phyloP scores from a whole-genome alignment of 2,888 invertebrate genomes.

The Hemistola chrysoprasaria region DNA sequence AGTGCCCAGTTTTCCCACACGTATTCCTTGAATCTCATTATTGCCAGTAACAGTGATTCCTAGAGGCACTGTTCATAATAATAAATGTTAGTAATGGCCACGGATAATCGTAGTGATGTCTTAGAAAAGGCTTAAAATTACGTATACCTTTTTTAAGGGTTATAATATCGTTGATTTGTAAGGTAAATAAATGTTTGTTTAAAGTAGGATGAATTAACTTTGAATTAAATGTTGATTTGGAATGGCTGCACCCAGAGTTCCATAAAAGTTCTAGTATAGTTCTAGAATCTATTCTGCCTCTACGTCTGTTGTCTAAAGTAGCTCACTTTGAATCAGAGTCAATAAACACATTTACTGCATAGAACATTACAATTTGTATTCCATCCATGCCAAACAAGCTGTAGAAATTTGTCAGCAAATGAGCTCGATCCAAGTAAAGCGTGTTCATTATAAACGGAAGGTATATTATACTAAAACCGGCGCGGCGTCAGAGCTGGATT shows the following conservation, averaged over 20 bases:
- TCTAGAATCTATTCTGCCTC: no score
- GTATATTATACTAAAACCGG: slow-evolving; percentile 6
- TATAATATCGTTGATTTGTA: no score
- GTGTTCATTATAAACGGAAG: slow-evolving; percentile 22
- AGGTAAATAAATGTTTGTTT: no score
- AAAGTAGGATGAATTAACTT: no score
- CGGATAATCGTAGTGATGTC: slow-evolving; percentile 19
- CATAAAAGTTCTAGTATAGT: no score
- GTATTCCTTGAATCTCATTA: slow-evolving; percentile 45
- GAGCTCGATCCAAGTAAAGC: slow-evolving; percentile 10
- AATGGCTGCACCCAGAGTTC: no score
- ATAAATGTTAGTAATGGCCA: slow-evolving; percentile 21
- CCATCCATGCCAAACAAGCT: not conserved
- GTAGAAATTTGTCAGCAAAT: slow-evolving; percentile 2
- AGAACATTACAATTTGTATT: no score
- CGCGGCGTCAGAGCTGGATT: slow-evolving; percentile 28
- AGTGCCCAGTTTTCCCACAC: slow-evolving; percentile 55
- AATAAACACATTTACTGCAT: no score
- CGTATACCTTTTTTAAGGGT: slow-evolving; percentile 1
- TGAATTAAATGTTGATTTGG: no score
- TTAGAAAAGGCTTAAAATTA: slow-evolving; percentile 16
- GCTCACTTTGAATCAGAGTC: no score
- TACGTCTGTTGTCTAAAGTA: no score
- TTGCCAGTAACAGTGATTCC: slow-evolving; percentile 40
- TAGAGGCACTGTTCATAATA: slow-evolving; percentile 30